A percentile compares a stretch with the other conserved stretches of the same genome.
Evolutionary conservation across 2,888 invertebrate species (phyloP).

Genomic region (Archips crataeganus): DNA sequence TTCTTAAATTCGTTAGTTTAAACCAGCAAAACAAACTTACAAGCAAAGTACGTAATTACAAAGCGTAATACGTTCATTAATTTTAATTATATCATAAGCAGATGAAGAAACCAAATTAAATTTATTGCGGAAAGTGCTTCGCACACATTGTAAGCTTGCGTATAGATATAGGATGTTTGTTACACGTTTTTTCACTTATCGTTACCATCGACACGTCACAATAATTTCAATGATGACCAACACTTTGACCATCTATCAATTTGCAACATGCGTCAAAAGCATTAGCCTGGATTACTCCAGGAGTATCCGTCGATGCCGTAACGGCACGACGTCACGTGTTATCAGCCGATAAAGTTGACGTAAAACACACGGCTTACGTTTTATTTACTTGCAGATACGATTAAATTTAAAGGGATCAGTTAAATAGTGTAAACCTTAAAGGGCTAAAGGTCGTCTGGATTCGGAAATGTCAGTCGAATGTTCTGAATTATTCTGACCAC

Average conservation of each 20-base stretch:
- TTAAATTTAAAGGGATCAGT: constrained; percentile 29
- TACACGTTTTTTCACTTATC: constrained; percentile 8
- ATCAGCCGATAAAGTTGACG: constrained; percentile 41
- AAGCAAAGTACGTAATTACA: no score
- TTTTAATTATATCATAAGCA: not conserved
- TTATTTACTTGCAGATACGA: constrained; percentile 29
- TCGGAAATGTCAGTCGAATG: constrained; percentile 12
- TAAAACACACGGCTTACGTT: constrained; percentile 37
- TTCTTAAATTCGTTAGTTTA: no score
- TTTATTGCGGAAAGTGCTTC: not conserved
- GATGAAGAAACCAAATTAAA: not conserved
- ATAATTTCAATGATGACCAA: constrained; percentile 14
- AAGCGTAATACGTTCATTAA: not conserved
- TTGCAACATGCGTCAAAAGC: constrained; percentile 38
- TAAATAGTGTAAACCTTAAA: constrained; percentile 31
- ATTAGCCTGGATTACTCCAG: constrained; percentile 31
- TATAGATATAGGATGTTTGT: not conserved
- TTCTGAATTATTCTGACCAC: not conserved
- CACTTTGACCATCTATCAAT: constrained; percentile 32
- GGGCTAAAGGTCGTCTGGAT: constrained; percentile 11
- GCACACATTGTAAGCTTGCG: not conserved
- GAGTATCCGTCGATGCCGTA: constrained; percentile 21
- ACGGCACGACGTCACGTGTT: constrained; percentile 38
- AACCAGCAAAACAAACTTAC: no score
- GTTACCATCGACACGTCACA: constrained; percentile 13